A percentile compares a stretch with the other conserved stretches of the same genome.
These are phyloP conservation scores for Sphaerodactylus townsendi DNA, from an alignment of 2,113 vertebrate genomes.

Conservation along the genomic window DNA sequence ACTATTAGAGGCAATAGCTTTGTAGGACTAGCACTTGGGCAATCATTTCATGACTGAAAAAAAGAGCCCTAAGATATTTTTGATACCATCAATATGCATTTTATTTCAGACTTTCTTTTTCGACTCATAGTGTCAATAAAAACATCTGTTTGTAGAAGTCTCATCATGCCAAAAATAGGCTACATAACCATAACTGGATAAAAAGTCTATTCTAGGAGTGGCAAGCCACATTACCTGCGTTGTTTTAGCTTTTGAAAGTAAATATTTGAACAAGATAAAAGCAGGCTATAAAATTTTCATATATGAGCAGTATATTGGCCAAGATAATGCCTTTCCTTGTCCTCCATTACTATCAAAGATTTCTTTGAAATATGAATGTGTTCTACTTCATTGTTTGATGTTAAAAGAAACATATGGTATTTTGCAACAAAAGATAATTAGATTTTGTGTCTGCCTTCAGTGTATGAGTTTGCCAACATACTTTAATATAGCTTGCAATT, in stretches of 20 bases:
- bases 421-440: conserved; percentile 74
- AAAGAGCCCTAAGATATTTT: conserved; percentile 9
- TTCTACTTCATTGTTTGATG: conserved; percentile 65
- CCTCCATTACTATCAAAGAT: conserved; percentile 59
- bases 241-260: conserved; percentile 54
- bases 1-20: background rate
- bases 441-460: conserved; percentile 70
- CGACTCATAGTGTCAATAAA: conserved; percentile 45
- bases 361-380: conserved; percentile 65
- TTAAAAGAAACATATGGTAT: conserved; percentile 74
- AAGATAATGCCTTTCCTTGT: conserved; percentile 35
- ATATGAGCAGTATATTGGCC: conserved; percentile 18
- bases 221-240: conserved; percentile 46
- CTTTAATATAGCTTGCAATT: conserved; percentile 67
- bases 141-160: conserved; percentile 63
- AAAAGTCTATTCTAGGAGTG: conserved; percentile 55
- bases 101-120: conserved; percentile 51
- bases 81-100: conserved; percentile 23
- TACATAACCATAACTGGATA: conserved; percentile 61
- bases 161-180: conserved; percentile 43
- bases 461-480: conserved; percentile 59
- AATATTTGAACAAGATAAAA: conserved; percentile 53
- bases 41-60: conserved; percentile 25
- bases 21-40: background rate
- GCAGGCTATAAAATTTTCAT: conserved; percentile 22